Percentiles rank a stretch among this genome's conserved stretches.
Conservation (phyloP, 2,797 vertebrate species). For the Synanceia verrucosa region DNA sequence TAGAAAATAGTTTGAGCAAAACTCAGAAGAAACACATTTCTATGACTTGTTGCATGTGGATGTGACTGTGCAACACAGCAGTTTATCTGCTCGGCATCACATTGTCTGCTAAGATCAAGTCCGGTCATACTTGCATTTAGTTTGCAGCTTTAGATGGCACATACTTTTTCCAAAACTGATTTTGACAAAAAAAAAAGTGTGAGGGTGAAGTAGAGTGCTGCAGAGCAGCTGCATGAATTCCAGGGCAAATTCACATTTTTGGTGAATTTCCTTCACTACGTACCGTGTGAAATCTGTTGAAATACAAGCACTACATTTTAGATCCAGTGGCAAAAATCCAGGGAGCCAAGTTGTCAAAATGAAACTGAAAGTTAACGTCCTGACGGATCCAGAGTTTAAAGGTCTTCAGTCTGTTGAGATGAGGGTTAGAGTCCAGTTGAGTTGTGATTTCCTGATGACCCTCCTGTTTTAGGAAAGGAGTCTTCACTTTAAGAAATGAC, state of each 20-base stretch:
- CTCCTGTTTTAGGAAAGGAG: neutral
- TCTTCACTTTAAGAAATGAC: neutral
- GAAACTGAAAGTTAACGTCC: conserved; percentile 30
- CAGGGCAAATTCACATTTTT: neutral
- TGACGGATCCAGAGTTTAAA: rapidly evolving
- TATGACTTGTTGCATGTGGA: too few relatives aligned
- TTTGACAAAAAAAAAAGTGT: neutral
- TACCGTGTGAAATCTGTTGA: neutral
- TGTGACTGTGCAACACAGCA: neutral
- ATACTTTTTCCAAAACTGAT: neutral
- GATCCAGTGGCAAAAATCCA: neutral
- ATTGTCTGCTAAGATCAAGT: neutral
- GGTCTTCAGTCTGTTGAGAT: neutral
- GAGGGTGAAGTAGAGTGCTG: neutral
- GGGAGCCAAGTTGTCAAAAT: neutral
- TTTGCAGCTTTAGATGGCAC: neutral
- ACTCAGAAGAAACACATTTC: neutral
- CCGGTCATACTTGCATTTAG: neutral
- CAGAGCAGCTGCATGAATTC: neutral
- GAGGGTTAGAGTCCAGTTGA: neutral
- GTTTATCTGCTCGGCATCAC: neutral
- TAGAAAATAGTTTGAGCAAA: neutral
- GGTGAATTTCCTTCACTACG: neutral
- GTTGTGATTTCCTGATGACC: neutral
- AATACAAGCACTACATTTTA: neutral